Conservation (phyloP, 2,113 vertebrate species). For the Nyctereutes procyonoides region DNA sequence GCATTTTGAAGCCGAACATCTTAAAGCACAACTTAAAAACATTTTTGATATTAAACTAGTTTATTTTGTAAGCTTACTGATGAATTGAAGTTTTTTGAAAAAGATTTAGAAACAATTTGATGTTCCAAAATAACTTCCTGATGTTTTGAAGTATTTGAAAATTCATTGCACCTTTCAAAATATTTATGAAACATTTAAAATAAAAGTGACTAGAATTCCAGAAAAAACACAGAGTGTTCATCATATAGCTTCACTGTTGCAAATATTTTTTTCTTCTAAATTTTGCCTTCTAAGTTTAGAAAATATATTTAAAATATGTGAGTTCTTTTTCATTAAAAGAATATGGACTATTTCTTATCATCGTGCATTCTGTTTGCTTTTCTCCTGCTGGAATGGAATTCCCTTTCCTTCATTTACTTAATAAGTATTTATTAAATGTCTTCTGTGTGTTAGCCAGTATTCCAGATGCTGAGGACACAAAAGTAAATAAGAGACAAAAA, state of each 20-base stretch:
- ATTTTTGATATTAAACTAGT: constrained; percentile 51
- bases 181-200: constrained; percentile 60
- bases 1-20: not conserved
- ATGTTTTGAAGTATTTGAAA: constrained; percentile 57
- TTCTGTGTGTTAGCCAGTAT: not conserved
- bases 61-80: constrained; percentile 62
- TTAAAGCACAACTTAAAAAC: constrained; percentile 49
- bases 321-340: not conserved
- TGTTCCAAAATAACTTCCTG: constrained; percentile 53
- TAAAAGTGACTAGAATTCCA: constrained; percentile 29
- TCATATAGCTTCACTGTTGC: not conserved
- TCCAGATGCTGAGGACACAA: not conserved
- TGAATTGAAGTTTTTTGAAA: constrained; percentile 35
- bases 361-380: not conserved
- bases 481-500: not conserved
- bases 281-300: constrained; percentile 51
- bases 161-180: constrained; percentile 50
- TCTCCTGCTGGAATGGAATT: not conserved
- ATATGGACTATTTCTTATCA: not conserved
- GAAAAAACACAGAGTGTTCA: not conserved
- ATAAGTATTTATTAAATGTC: not conserved
- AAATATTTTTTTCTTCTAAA: not conserved
- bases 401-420: not conserved
- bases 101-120: constrained; percentile 39
- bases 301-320: constrained; percentile 19